These are phyloP conservation scores for Ceyx erithaca DNA, from an alignment of 2,797 vertebrate species.

Conservation along the genomic window DNA sequence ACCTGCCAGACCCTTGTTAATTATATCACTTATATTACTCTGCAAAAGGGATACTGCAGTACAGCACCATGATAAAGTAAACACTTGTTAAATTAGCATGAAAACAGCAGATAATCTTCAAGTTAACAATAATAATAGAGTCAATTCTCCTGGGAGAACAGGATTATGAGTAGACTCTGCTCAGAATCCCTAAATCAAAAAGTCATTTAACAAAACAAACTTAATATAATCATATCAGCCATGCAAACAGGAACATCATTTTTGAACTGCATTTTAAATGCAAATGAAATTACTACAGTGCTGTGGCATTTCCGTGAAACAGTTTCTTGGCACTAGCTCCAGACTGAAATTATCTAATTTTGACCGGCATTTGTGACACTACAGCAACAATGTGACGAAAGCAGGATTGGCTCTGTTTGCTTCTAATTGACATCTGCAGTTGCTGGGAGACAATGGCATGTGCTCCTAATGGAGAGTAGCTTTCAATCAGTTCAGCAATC, in stretches of 20 bases:
- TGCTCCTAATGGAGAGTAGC: slow-evolving; percentile 74
- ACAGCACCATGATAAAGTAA: slow-evolving; percentile 70
- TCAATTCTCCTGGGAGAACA: slow-evolving; percentile 75
- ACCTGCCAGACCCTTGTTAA: slow-evolving; percentile 60
- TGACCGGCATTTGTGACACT: slow-evolving; percentile 71
- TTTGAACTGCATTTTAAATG: slow-evolving; percentile 80
- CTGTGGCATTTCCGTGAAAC: slow-evolving; percentile 73
- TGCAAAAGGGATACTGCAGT: slow-evolving; percentile 53
- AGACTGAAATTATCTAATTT: slow-evolving; percentile 74
- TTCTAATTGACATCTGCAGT: slow-evolving; percentile 75
- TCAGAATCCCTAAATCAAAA: slow-evolving; percentile 80
- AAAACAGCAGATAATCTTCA: slow-evolving; percentile 81
- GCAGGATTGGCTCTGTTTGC: slow-evolving; percentile 65
- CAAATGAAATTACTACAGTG: slow-evolving; percentile 77
- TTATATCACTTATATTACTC: slow-evolving; percentile 36
- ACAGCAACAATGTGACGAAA: slow-evolving; percentile 66
- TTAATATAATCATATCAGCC: slow-evolving; percentile 79
- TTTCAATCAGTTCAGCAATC: slow-evolving; percentile 79
- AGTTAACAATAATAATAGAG: slow-evolving; percentile 79
- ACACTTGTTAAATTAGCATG: slow-evolving; percentile 77
- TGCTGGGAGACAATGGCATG: slow-evolving; percentile 72
- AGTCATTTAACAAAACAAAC: slow-evolving; percentile 84
- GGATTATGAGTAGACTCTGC: slow-evolving; percentile 78
- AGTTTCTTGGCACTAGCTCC: slow-evolving; percentile 72
- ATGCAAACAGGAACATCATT: slow-evolving; percentile 79